These are phyloP conservation scores for Leptobrachium leishanense DNA, from an alignment of 2,113 vertebrate genomes.

Conservation along the genomic window DNA sequence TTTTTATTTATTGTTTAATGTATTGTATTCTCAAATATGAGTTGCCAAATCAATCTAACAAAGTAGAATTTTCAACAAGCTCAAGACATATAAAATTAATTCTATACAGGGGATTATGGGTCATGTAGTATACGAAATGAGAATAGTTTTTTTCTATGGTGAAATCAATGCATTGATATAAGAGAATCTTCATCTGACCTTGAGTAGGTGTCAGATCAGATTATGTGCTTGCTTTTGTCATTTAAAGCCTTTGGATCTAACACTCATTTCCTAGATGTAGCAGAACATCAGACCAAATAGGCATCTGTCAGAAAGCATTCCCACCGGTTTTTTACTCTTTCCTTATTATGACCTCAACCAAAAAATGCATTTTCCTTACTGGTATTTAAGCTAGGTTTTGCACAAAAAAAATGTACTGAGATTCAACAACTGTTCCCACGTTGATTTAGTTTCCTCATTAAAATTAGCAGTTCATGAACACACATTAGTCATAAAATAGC, in stretches of 20 bases:
- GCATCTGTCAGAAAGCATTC: constrained; percentile 41
- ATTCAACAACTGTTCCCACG: not conserved
- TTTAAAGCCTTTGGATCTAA: constrained; percentile 46
- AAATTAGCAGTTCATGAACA: too few species aligned
- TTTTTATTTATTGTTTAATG: too few species aligned
- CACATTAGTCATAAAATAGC: too few species aligned
- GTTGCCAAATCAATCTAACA: not conserved
- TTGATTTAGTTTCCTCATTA: not conserved
- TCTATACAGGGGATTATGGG: not conserved
- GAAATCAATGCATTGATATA: constrained; percentile 31
- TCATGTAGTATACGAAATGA: not conserved
- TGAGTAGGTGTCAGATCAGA: constrained; percentile 41
- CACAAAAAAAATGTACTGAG: not conserved
- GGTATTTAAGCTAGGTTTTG: not conserved
- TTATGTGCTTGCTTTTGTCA: constrained; percentile 42
- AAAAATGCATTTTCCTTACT: constrained; percentile 9
- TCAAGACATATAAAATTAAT: not conserved
- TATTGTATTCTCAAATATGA: too few species aligned
- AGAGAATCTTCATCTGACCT: constrained; percentile 43
- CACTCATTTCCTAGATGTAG: constrained; percentile 31
- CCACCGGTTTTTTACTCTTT: constrained; percentile 31
- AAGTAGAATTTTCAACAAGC: too few species aligned
- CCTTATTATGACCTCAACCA: constrained; percentile 30
- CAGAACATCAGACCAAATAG: constrained; percentile 44
- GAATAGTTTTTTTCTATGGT: constrained; percentile 24